Conservation (phyloP, 2,797 vertebrate species). For the Dallia pectoralis region DNA sequence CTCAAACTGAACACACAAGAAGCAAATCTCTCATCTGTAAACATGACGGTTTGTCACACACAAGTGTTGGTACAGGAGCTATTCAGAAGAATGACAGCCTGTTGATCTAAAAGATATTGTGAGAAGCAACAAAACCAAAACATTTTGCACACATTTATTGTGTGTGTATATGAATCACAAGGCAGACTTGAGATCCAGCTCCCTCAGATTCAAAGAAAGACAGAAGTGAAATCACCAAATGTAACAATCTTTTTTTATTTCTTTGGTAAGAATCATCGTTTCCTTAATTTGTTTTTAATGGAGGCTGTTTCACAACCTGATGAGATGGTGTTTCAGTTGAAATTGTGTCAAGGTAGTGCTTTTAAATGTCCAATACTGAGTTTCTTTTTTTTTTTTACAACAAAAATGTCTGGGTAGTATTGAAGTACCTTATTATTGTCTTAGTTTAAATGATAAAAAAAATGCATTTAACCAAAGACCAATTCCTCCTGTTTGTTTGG, state of each 20-base stretch:
- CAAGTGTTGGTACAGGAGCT: not conserved
- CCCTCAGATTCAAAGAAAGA: conserved; percentile 57
- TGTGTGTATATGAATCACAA: not conserved
- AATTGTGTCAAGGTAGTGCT: not conserved
- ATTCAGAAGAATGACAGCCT: not conserved
- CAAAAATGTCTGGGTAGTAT: no score
- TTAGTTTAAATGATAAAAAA: no score
- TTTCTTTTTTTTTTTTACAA: no score
- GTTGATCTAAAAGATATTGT: conserved; percentile 4
- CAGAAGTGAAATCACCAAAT: conserved; percentile 77
- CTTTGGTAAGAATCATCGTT: conserved; percentile 62
- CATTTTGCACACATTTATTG: not conserved
- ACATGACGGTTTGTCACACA: not conserved
- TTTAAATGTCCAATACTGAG: no score
- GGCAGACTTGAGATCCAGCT: no score
- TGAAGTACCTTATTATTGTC: no score
- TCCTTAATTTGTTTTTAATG: conserved; percentile 66
- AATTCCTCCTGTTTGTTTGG: conserved; percentile 25
- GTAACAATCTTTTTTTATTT: conserved; percentile 75
- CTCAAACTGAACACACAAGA: conserved; percentile 14
- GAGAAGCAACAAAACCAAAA: conserved; percentile 22
- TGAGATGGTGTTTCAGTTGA: not conserved
- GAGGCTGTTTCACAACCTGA: conserved; percentile 55
- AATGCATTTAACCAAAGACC: no score
- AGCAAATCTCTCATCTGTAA: conserved; percentile 2